Conservation (phyloP, 2,113 vertebrate genomes). For the Tragelaphus imberbis region DNA sequence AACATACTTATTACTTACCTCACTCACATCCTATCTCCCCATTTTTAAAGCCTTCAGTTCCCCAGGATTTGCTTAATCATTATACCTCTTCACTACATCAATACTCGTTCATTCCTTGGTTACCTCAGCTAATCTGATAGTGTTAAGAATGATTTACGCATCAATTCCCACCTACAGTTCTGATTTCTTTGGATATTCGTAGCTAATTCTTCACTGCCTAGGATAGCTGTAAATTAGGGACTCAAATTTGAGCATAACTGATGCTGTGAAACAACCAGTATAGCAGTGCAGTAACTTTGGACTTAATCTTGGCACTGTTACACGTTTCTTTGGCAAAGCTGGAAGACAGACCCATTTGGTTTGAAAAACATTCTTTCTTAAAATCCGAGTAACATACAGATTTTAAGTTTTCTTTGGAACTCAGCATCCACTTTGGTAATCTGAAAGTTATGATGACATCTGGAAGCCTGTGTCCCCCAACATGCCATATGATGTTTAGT, state of each 20-base stretch:
- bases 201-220: not conserved
- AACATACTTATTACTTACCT: not conserved
- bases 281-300: not conserved
- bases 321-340: not conserved
- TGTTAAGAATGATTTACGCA: not conserved
- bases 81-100: not conserved
- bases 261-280: not conserved
- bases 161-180: not conserved
- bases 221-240: not conserved
- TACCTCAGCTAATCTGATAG: not conserved
- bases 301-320: not conserved
- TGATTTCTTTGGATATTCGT: not conserved
- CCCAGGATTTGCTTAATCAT: not conserved
- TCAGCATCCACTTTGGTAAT: not conserved
- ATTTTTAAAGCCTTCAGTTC: not conserved
- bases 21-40: not conserved
- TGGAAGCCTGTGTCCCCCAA: not conserved
- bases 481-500: not conserved
- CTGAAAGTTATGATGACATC: not conserved
- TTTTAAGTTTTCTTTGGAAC: not conserved
- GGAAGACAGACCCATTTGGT: not conserved
- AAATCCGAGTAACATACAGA: not conserved
- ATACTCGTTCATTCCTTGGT: not conserved
- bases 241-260: not conserved
- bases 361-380: not conserved